These are phyloP conservation scores for Cephalopholis sonnerati DNA, from an alignment of 2,113 vertebrate genomes.

Conservation along the genomic window DNA sequence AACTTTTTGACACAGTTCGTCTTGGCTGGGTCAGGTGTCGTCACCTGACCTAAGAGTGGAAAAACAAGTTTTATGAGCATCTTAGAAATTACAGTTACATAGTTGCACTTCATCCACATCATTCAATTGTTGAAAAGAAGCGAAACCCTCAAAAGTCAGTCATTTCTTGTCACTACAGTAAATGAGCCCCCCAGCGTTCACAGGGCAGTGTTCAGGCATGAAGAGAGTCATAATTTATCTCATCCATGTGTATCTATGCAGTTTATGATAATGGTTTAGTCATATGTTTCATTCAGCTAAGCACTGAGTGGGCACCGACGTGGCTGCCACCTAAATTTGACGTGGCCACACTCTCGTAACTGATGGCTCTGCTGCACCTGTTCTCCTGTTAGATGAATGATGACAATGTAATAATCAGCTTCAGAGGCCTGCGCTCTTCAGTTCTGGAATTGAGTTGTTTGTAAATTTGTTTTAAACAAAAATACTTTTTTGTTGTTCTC, in stretches of 20 bases:
- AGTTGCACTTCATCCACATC: neutral
- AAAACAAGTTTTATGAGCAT: neutral
- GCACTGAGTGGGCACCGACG: conserved; percentile 4
- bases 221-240: neutral
- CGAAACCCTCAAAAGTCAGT: neutral
- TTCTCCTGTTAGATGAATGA: conserved; percentile 40
- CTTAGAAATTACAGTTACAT: neutral
- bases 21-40: neutral
- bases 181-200: neutral
- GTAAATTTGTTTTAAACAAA: conserved; percentile 57
- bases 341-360: conserved; percentile 39
- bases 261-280: neutral
- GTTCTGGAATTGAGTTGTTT: conserved; percentile 62
- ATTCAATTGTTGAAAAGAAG: neutral
- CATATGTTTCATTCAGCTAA: neutral
- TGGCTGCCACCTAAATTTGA: neutral
- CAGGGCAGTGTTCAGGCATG: neutral
- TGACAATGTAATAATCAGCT: conserved; percentile 62
- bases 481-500: conserved; percentile 52
- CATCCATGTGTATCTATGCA: conserved; percentile 26
- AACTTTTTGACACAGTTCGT: neutral
- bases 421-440: conserved; percentile 62
- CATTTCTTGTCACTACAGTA: neutral
- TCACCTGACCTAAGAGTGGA: neutral
- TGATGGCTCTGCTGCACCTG: conserved; percentile 40